A percentile compares a stretch with the other conserved stretches of the same genome.
Evolutionary conservation across 2,797 vertebrate genomes (phyloP).

Genomic region (Microcaecilia unicolor): DNA sequence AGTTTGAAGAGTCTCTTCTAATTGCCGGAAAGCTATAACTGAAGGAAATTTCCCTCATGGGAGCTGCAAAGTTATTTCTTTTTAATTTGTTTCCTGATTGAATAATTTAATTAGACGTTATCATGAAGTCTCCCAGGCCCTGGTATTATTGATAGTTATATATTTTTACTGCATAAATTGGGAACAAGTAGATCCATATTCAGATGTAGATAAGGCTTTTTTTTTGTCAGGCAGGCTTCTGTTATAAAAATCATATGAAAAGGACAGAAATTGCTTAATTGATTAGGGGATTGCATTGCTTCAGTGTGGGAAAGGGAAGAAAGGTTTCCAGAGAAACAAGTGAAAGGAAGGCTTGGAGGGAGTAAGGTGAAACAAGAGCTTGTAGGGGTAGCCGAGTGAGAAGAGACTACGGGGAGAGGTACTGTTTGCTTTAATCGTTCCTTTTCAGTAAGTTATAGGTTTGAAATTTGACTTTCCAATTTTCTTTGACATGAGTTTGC

Average conservation of each 20-base stretch:
- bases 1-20: slow-evolving; percentile 23
- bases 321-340: rapidly evolving
- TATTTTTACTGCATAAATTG: slow-evolving; percentile 14
- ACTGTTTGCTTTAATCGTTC: too few relatives aligned
- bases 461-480: too few relatives aligned
- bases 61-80: slow-evolving; percentile 30
- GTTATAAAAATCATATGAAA: too few relatives aligned
- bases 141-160: slow-evolving; percentile 29
- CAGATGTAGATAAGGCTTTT: too few relatives aligned
- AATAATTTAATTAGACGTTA: slow-evolving; percentile 45
- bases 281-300: neutral
- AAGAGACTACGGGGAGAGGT: slow-evolving; percentile 9
- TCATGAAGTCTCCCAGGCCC: slow-evolving; percentile 25
- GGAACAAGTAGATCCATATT: slow-evolving; percentile 16
- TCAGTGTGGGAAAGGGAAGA: neutral
- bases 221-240: too few relatives aligned
- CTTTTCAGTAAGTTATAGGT: too few relatives aligned
- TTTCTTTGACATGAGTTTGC: too few relatives aligned
- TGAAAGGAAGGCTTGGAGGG: neutral
- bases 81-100: slow-evolving; percentile 53
- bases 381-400: too few relatives aligned
- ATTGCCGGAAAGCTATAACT: slow-evolving; percentile 12
- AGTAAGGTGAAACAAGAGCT: neutral
- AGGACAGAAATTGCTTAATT: too few relatives aligned
- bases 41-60: slow-evolving; percentile 22